Evolutionary conservation across 2,797 vertebrate genomes (phyloP).

Genomic region (Pseudopleuronectes americanus): DNA sequence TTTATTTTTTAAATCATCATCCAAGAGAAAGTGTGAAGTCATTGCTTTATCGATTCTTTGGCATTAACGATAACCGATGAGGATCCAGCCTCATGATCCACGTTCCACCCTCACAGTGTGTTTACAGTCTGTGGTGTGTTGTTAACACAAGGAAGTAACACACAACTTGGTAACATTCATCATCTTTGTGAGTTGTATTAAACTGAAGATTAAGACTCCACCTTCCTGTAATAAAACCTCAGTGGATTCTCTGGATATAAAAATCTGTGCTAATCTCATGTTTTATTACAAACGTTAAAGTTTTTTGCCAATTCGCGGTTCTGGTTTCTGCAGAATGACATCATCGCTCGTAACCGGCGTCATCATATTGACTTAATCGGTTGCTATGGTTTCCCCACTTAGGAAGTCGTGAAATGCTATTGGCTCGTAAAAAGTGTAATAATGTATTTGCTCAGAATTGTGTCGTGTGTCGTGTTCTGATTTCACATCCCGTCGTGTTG

Average conservation of each 20-base stretch:
- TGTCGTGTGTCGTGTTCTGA: conserved; percentile 41
- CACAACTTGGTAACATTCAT: conserved; percentile 29
- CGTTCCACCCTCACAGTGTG: no score
- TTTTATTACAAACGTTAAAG: conserved; percentile 53
- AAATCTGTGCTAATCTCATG: conserved; percentile 42
- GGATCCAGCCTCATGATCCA: no score
- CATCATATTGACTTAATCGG: conserved; percentile 60
- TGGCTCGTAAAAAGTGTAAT: conserved; percentile 54
- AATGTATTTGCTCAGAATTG: conserved; percentile 47
- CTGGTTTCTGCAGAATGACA: conserved; percentile 61
- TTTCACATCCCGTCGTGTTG: conserved; percentile 34
- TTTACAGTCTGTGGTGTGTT: no score
- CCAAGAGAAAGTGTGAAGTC: no score
- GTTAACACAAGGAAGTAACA: not conserved
- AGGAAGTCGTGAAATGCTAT: conserved; percentile 58
- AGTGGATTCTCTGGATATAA: conserved; percentile 41
- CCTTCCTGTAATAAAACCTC: conserved; percentile 26
- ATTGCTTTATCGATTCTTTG: no score
- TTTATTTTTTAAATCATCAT: no score
- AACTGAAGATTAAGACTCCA: not conserved
- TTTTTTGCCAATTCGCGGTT: conserved; percentile 40
- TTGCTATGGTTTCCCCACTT: conserved; percentile 60
- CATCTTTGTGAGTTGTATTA: conserved; percentile 20
- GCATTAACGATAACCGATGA: no score
- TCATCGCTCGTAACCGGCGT: conserved; percentile 64